A percentile compares a stretch with the other conserved stretches of the same genome.
Conservation (phyloP, 2,113 vertebrate species). For the Galbula dea region DNA sequence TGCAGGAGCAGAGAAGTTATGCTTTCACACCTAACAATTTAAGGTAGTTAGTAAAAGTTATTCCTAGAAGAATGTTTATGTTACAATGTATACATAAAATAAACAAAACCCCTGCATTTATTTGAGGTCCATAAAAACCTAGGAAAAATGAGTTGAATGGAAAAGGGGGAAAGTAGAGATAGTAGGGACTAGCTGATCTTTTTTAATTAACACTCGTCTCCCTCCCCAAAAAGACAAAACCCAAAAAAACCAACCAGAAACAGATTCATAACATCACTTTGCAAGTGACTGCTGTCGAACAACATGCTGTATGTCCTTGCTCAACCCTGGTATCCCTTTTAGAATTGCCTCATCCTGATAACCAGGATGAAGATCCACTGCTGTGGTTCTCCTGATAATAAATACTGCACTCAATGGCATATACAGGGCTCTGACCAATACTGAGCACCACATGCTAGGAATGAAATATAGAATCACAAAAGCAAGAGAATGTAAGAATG, state of each 20-base stretch:
- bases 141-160: not conserved
- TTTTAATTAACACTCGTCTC: not conserved
- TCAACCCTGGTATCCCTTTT: not conserved
- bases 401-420: not conserved
- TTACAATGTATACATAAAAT: not conserved
- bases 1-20: not conserved
- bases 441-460: not conserved
- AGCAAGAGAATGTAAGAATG: not conserved
- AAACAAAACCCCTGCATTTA: not conserved
- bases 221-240: not conserved
- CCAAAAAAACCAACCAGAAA: rapidly evolving
- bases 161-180: not conserved
- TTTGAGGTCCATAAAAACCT: not conserved
- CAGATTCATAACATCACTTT: not conserved
- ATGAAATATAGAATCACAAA: not conserved
- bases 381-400: not conserved
- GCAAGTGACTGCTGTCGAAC: not conserved
- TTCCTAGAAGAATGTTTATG: not conserved
- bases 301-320: not conserved
- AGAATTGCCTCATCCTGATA: not conserved
- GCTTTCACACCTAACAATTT: not conserved
- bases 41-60: not conserved
- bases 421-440: not conserved
- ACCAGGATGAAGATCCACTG: too few relatives aligned
- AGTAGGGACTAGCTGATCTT: rapidly evolving